These are phyloP conservation scores for Chlamydotis undulata DNA, from an alignment of 2,113 vertebrate genomes.

Conservation along the genomic window DNA sequence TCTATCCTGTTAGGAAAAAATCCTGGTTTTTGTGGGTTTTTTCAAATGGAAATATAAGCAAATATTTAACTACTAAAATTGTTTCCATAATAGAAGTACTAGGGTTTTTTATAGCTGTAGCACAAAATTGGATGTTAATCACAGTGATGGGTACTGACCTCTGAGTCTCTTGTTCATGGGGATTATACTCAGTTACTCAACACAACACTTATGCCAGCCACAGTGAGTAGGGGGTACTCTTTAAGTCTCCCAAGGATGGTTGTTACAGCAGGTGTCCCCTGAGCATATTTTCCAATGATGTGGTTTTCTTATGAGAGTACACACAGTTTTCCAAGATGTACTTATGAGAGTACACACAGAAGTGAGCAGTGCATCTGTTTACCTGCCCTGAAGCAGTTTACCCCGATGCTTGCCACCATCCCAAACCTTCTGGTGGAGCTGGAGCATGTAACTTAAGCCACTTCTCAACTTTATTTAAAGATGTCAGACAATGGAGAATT, in stretches of 20 bases:
- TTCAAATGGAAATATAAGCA: background rate
- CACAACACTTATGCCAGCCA: background rate
- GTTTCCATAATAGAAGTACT: background rate
- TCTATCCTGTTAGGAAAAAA: background rate
- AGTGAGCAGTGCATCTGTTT: background rate
- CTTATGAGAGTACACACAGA: background rate
- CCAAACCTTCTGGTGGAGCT: background rate
- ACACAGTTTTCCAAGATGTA: background rate
- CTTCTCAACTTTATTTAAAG: background rate
- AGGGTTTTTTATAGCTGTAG: background rate
- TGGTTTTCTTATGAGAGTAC: background rate
- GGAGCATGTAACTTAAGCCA: background rate
- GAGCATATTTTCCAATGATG: accelerated
- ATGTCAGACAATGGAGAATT: background rate
- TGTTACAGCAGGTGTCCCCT: background rate
- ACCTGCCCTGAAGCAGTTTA: background rate
- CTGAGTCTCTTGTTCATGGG: background rate
- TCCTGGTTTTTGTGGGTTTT: accelerated
- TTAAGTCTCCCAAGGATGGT: background rate
- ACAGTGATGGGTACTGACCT: accelerated
- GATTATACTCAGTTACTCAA: background rate
- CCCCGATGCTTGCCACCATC: background rate
- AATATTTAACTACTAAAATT: background rate
- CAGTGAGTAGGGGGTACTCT: no score
- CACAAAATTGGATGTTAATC: background rate